phyloP scores from a whole-genome alignment of 1,140 invertebrate genomes.

The Asobara japonica region DNA sequence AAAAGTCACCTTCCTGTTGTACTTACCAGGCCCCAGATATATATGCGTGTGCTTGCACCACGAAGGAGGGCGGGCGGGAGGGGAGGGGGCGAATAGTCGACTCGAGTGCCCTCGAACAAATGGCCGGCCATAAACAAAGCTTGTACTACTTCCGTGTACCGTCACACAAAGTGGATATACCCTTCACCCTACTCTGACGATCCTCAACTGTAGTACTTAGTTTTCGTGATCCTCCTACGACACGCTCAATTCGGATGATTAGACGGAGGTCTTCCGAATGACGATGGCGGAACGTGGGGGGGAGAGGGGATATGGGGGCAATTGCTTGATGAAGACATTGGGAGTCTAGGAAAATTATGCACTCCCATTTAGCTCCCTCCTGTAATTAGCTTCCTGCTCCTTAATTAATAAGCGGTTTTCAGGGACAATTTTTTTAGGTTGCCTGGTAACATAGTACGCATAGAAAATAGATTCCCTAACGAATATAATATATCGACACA shows the following conservation, averaged over 20 bases:
- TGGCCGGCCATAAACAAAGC: constrained; percentile 36
- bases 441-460: too few species aligned
- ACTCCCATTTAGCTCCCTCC: too few species aligned
- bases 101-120: constrained; percentile 34
- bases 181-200: constrained; percentile 23
- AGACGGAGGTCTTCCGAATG: not conserved
- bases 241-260: not conserved
- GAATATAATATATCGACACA: too few species aligned
- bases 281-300: not conserved
- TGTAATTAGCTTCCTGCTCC: too few species aligned
- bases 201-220: not conserved
- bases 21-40: constrained; percentile 1
- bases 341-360: not conserved
- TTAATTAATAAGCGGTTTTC: too few species aligned
- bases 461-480: too few species aligned
- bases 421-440: too few species aligned
- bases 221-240: constrained; percentile 14
- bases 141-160: constrained; percentile 31
- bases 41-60: not conserved
- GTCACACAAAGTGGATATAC: constrained; percentile 18
- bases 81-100: not conserved
- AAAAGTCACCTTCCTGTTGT: constrained; percentile 7
- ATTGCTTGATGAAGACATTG: not conserved
- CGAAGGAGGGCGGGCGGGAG: not conserved
- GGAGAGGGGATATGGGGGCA: not conserved